Percentiles rank a stretch among this genome's conserved stretches.
phyloP scores from a whole-genome alignment of 2,888 invertebrate genomes.

The Melanostoma scalare region DNA sequence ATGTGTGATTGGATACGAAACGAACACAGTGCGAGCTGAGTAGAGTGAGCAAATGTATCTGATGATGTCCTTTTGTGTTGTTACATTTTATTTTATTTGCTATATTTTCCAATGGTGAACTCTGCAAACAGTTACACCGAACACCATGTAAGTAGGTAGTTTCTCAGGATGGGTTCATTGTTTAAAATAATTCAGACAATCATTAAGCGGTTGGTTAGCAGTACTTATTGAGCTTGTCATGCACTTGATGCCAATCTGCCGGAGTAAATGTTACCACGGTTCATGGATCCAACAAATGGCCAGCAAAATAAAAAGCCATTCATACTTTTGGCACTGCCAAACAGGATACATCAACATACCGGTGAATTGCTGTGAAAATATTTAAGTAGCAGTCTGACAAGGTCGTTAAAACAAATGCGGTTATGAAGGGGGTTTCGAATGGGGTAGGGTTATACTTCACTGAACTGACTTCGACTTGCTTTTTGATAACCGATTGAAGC shows the following conservation, averaged over 20 bases:
- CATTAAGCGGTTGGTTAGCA: constrained; percentile 73
- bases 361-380: constrained; percentile 66
- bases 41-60: constrained; percentile 2
- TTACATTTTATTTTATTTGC: constrained; percentile 71
- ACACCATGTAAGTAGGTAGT: constrained; percentile 20
- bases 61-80: constrained; percentile 49
- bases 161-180: constrained; percentile 37
- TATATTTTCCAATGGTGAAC: constrained; percentile 19
- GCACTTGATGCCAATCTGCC: constrained; percentile 46
- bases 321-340: constrained; percentile 24
- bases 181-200: constrained; percentile 73
- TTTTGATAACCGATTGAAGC: no score
- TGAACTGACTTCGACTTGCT: no score
- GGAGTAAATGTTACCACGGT: constrained; percentile 22
- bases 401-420: constrained; percentile 62
- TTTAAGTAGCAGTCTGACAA: constrained; percentile 66
- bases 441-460: no score
- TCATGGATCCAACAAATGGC: constrained; percentile 15
- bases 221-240: constrained; percentile 73
- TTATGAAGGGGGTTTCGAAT: no score
- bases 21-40: background rate
- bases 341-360: constrained; percentile 63
- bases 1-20: constrained; percentile 49
- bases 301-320: constrained; percentile 51
- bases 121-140: constrained; percentile 29